Evolutionary conservation across 2,888 invertebrate genomes (phyloP), one percentile per base, ranked within the genome.

Genomic region (Leucophenga montana): DNA sequence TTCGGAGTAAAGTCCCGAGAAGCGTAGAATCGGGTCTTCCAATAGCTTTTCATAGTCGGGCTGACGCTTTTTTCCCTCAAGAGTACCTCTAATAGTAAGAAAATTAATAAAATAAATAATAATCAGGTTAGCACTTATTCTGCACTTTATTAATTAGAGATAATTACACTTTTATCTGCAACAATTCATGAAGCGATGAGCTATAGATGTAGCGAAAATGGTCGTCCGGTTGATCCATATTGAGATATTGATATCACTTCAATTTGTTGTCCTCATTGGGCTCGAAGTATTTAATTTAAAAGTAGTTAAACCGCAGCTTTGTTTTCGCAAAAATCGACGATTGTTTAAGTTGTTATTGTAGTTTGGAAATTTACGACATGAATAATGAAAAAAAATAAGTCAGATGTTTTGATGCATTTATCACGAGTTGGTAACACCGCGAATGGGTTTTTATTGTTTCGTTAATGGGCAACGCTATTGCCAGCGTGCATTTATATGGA

Each of bases 121-220:
- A 16, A 50, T 48, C 59, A 27, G n/a, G n/a, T 6, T 0, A 3
- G 27, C 27, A 2, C 27, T 27, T 27, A 27, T 27, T 1, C 22
- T 3, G 13, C 6, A 33, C 1, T n/a, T 44, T 11, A 5, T 53
- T n/a, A 53, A 54, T 56, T 14, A 18, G 13, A 57, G 50, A 11
- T 77, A 91, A 94, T 92, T 91, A 97, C 96, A 98, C 94, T 92
- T 98, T 97, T 76, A 98, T 94, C 90, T 96, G 94, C 50, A 98
- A 91, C 88, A 94, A 94, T 77, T 94, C 92, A 78, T 96, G 94
- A 76, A 98, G 89, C n/a, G 96, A 95, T 33, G 96, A 97, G 90
- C 97, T 97, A 87, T 97, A 96, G 31, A 97, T 93, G 87, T 95
- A 95, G 85, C 93, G 92, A 89, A 95, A 95, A 87, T 94, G 94